phyloP scores from a whole-genome alignment of 2,113 vertebrate species.

The Microtus oregoni region DNA sequence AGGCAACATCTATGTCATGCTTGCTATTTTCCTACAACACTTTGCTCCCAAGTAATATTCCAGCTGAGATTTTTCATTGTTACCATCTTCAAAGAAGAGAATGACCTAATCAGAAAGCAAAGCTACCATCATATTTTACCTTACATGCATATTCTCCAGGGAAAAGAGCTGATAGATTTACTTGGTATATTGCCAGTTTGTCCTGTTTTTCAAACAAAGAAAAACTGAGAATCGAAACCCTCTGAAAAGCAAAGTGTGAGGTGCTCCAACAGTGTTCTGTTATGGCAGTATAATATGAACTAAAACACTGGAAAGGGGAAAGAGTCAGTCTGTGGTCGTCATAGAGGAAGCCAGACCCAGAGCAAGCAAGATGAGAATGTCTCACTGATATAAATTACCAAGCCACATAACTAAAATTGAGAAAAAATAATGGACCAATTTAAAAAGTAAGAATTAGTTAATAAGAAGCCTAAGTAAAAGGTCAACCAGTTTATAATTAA shows the following conservation, averaged over 20 bases:
- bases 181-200: too few relatives aligned
- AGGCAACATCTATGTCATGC: fast-evolving
- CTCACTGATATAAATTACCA: too few relatives aligned
- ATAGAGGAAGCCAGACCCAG: too few relatives aligned
- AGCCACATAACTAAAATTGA: too few relatives aligned
- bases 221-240: neutral
- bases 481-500: too few relatives aligned
- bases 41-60: neutral
- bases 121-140: neutral
- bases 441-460: too few relatives aligned
- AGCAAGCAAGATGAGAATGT: too few relatives aligned
- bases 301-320: neutral
- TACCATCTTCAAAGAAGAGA: neutral
- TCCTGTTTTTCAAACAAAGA: neutral
- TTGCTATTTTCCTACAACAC: neutral
- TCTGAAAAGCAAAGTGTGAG: neutral
- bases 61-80: neutral
- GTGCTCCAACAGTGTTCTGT: neutral
- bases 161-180: neutral
- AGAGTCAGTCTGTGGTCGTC: too few relatives aligned
- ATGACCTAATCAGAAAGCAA: neutral
- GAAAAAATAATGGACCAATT: too few relatives aligned
- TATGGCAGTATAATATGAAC: neutral
- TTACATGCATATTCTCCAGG: too few relatives aligned
- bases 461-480: too few relatives aligned